Evolutionary conservation across 2,113 vertebrate species (phyloP).

Genomic region (Centropus unirufus): DNA sequence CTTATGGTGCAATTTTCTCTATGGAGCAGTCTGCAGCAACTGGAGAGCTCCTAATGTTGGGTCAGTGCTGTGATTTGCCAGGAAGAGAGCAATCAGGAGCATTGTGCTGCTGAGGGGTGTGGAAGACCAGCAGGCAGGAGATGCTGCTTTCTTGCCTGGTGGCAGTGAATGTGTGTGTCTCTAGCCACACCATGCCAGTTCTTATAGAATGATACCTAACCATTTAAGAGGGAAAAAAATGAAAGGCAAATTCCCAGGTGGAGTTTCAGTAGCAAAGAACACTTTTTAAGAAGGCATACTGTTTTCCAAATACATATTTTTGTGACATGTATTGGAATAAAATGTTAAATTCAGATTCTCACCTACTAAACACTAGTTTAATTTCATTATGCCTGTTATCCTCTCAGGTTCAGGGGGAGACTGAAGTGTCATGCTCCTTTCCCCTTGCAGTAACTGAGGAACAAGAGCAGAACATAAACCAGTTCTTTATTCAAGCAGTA

Average conservation of each 20-base stretch:
- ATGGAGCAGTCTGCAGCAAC: neutral
- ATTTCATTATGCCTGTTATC: neutral
- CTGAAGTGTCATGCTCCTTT: neutral
- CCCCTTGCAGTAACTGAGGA: neutral
- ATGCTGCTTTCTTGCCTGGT: neutral
- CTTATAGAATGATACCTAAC: neutral
- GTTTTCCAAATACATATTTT: neutral
- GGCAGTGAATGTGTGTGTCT: neutral
- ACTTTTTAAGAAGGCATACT: neutral
- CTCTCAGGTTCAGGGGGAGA: neutral
- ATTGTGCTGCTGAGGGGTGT: neutral
- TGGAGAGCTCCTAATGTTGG: neutral
- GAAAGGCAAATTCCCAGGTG: neutral
- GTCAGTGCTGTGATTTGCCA: neutral
- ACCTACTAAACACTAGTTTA: neutral
- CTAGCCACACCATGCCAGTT: neutral
- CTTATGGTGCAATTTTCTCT: neutral
- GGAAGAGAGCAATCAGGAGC: neutral
- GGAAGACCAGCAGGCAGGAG: neutral
- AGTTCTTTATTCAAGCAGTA: neutral
- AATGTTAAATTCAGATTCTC: neutral
- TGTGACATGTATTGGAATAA: neutral
- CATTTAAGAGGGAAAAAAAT: neutral
- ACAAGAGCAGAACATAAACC: neutral
- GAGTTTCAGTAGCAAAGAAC: neutral